phyloP scores from a whole-genome alignment of 2,113 vertebrate genomes.

The Maccullochella peelii region DNA sequence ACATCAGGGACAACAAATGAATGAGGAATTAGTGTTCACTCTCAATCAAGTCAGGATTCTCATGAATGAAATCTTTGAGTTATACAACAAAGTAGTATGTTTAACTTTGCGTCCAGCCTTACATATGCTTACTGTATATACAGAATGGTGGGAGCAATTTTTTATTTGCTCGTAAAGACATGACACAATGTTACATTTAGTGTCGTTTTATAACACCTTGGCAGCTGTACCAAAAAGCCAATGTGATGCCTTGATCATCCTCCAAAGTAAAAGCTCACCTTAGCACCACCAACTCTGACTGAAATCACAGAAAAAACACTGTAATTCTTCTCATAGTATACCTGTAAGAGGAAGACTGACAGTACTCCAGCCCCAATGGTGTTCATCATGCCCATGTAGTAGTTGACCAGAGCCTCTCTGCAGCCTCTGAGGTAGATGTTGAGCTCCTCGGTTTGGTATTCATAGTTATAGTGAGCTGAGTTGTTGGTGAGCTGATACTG shows the following conservation, averaged over 20 bases:
- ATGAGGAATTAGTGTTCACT: not conserved
- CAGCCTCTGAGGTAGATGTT: conserved; percentile 87
- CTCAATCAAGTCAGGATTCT: conserved; percentile 3
- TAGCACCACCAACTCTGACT: not conserved
- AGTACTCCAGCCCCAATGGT: conserved; percentile 84
- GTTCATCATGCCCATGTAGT: conserved; percentile 87
- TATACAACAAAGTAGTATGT: not conserved
- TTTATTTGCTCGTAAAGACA: not conserved
- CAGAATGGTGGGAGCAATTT: not conserved
- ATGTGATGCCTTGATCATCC: not conserved
- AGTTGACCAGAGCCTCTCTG: conserved; percentile 84
- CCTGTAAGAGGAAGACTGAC: conserved; percentile 85
- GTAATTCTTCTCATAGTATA: conserved; percentile 51
- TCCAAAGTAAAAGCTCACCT: not conserved
- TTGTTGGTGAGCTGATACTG: conserved; percentile 87
- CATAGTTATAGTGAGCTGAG: conserved; percentile 88
- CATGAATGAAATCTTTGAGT: not conserved
- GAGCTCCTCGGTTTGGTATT: conserved; percentile 86
- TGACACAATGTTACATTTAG: not conserved
- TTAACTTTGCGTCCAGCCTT: not conserved
- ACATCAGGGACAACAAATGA: not conserved
- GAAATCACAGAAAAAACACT: not conserved
- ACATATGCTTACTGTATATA: not conserved
- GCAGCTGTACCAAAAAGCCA: not conserved
- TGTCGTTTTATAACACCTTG: not conserved